Evolutionary conservation across 2,888 invertebrate species (phyloP), one percentile per base, ranked within the genome.

Genomic region (Lordiphosa fenestrarum): DNA sequence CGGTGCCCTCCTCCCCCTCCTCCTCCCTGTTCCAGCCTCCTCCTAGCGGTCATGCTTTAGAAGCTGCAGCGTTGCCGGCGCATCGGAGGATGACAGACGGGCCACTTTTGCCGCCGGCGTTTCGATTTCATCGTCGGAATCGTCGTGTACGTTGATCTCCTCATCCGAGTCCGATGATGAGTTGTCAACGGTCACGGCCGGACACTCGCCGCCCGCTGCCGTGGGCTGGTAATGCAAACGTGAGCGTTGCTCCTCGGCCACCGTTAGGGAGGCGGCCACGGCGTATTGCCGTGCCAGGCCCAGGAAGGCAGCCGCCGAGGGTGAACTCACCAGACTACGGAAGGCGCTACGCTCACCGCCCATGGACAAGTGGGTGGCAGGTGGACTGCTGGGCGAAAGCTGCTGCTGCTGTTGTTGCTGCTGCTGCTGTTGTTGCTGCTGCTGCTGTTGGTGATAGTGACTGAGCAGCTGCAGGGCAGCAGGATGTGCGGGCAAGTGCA

Each of bases 271-370:
- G 6, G 90, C 88, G 15, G 88, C 87, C 55, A 86, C 86, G 4
- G 88, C 87, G 53, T 88, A 89, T 37, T 89, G 87, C 6, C 87
- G 84, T 13, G 89, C 88, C 57, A 88, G 56, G 0, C 87, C 89
- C 53, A 89, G 59, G 53, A 93, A 90, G 44, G 92, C 92, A 36
- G 93, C 92, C 5, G 93, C 92, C 2, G 93, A 92, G 69, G 93
- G 92, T 9, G 80, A 81, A 12, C 92, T 92, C 51, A 93, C 92
- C 71, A 95, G 91, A 19, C 95, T 93, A 76, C 95, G 94, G 90
- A 96, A 96, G 36, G 96, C 96, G 90, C 95, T 95, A 91, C 95
- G 94, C 90, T 96, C 95, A 89, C 96, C 96, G 88, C 96, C 96
- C 95, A 96, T 95, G 80, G 91, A 91, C 78, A 90, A 90, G 81